Percentiles rank a stretch among this genome's conserved stretches.
Evolutionary conservation across 2,888 invertebrate genomes (phyloP).

Genomic region (Polymixis flavicincta): DNA sequence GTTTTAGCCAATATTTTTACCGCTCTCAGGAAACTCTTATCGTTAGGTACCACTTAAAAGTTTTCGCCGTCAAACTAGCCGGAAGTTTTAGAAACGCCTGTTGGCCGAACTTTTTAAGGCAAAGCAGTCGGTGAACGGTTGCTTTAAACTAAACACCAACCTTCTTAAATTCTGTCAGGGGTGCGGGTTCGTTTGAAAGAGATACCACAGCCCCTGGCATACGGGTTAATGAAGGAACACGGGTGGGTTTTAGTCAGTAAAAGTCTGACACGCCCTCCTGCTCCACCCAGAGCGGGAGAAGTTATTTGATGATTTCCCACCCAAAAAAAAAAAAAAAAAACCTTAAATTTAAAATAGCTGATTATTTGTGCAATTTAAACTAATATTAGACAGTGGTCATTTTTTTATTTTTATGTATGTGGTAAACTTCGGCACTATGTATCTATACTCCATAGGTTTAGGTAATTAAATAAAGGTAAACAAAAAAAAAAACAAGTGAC

Average conservation of each 20-base stretch:
- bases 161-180: no score
- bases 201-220: no score
- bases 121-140: conserved; percentile 3
- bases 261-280: no score
- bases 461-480: no score
- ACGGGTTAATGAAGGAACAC: no score
- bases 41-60: conserved; percentile 25
- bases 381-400: background rate
- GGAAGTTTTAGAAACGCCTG: conserved; percentile 1
- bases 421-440: background rate
- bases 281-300: no score
- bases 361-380: background rate
- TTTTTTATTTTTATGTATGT: background rate
- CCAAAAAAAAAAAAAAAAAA: no score
- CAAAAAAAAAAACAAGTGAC: no score
- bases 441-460: no score
- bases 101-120: conserved; percentile 12
- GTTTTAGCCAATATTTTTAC: background rate
- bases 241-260: no score
- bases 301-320: no score
- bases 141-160: background rate
- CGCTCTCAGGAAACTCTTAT: conserved; percentile 9
- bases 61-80: conserved; percentile 29
- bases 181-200: no score
- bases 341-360: background rate